Percentiles rank a stretch among this genome's conserved stretches.
Evolutionary conservation across 1,140 invertebrate species (phyloP).

Genomic region (Rhyzopertha dominica): DNA sequence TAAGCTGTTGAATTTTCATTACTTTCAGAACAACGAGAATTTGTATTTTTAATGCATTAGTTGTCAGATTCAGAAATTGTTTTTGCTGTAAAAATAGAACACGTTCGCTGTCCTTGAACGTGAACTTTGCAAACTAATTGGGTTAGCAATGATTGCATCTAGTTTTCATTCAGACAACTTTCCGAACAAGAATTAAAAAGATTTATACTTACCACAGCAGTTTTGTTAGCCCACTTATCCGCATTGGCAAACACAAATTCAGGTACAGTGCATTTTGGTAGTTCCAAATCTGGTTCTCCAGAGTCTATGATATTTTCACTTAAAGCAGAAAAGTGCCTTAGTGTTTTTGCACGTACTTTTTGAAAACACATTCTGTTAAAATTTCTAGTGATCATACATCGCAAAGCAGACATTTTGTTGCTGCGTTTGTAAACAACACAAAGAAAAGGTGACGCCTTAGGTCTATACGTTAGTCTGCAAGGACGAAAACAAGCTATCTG

Average conservation of each 20-base stretch:
- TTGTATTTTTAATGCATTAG: constrained; percentile 13
- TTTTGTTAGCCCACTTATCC: constrained; percentile 13
- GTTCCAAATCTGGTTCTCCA: constrained; percentile 12
- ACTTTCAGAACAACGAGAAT: not conserved
- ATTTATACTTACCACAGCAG: constrained; percentile 19
- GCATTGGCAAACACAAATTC: constrained; percentile 19
- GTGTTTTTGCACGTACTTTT: too few relatives aligned
- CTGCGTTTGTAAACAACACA: too few relatives aligned
- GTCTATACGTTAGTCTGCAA: too few relatives aligned
- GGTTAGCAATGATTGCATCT: constrained; percentile 2
- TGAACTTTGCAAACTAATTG: not conserved
- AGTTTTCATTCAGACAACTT: constrained; percentile 13
- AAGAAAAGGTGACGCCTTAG: too few relatives aligned
- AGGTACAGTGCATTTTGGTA: constrained; percentile 20
- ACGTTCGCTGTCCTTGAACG: constrained; percentile 3
- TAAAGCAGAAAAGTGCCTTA: too few relatives aligned
- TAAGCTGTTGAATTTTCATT: too few relatives aligned
- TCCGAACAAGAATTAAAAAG: constrained; percentile 5
- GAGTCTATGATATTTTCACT: constrained; percentile 19
- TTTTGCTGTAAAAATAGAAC: constrained; percentile 6
- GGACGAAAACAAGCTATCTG: too few relatives aligned
- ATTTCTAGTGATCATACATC: too few relatives aligned
- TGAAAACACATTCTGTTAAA: too few relatives aligned
- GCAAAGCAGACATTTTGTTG: too few relatives aligned
- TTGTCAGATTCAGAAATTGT: not conserved